Base-by-base conservation (phyloP, 2,888 invertebrate species). In the Criorhina ranunculi region DNA sequence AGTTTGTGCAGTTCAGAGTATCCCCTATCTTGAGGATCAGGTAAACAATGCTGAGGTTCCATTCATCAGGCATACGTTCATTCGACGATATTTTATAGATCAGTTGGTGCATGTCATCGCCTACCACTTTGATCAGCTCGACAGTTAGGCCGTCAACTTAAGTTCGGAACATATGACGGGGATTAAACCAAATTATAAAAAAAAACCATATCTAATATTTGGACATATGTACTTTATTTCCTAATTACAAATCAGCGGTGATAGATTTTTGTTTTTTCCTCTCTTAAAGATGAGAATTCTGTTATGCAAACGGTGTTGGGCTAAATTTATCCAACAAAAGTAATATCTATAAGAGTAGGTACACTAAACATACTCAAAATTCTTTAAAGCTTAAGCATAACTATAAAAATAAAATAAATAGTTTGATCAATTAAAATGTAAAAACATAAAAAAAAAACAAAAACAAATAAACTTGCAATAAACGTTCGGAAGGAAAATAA, bases 371-470 rank as follows among this genome's bases (percentile, higher is more conserved):
- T 44, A 57, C 33, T 44, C 3, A 51, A 57, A 67, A 67, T 57
- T 72, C 31, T 57, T 12, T 49, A 42, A 79, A 59, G 46, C 64
- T 59, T 51, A 79, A 53, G 72, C 49, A 59, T 78, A 70, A 46
- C 70, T 44, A 60, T 35, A 66, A 55, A 66, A 64, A 75, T 49
- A 60, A 55, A 66, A 76, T 51, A 67, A 78, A 72, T 77, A 81
- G 57, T 42, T 55, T 55, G 15, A 44, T 66, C 42, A 60, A 60
- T n/a, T 46, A 37, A 46, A 60, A 66, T 37, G 49, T 66, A 59
- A 59, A 53, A 44, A n/a, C n/a, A n/a, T n/a, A n/a, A 42, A 44
- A 55, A 35, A 55, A 40, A 29, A 59, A 51, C n/a, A 40, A 31
- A 55, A 9, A 57, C 17, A 35, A 24, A 4, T 24, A 24, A 24